Percentiles rank a stretch among this genome's conserved stretches.
These are phyloP conservation scores for Leptinotarsa lineolata DNA, from an alignment of 1,140 invertebrate species.

Conservation along the genomic window DNA sequence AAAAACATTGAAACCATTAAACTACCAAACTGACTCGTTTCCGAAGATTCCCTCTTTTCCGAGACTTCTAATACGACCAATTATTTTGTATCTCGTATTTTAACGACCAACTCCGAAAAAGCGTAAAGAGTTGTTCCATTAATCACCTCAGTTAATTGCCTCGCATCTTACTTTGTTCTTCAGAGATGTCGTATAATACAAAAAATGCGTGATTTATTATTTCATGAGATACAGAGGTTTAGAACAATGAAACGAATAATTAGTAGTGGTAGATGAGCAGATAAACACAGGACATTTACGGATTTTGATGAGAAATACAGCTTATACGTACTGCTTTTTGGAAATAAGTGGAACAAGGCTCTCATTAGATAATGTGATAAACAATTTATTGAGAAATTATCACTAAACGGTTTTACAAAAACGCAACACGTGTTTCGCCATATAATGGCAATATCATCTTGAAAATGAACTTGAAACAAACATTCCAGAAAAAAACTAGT, in stretches of 20 bases:
- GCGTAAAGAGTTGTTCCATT: slow-evolving; percentile 2
- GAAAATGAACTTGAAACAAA: no score
- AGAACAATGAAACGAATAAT: neutral
- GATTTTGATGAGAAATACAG: neutral
- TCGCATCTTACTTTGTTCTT: neutral
- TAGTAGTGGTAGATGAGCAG: neutral
- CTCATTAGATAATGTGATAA: no score
- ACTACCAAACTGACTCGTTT: no score
- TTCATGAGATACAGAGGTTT: neutral
- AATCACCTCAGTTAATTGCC: slow-evolving; percentile 2
- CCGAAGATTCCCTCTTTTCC: neutral
- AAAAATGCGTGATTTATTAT: neutral
- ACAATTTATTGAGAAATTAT: no score
- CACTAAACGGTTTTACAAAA: no score
- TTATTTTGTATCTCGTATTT: neutral
- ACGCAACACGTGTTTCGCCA: no score
- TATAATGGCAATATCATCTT: no score
- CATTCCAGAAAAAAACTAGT: no score
- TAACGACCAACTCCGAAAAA: neutral
- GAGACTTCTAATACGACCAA: neutral
- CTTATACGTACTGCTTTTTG: no score
- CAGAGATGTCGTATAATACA: neutral
- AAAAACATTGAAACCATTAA: no score
- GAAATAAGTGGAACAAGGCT: no score
- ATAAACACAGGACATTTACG: neutral